phyloP scores from a whole-genome alignment of 2,113 vertebrate species.

The Bujurquina vittata region DNA sequence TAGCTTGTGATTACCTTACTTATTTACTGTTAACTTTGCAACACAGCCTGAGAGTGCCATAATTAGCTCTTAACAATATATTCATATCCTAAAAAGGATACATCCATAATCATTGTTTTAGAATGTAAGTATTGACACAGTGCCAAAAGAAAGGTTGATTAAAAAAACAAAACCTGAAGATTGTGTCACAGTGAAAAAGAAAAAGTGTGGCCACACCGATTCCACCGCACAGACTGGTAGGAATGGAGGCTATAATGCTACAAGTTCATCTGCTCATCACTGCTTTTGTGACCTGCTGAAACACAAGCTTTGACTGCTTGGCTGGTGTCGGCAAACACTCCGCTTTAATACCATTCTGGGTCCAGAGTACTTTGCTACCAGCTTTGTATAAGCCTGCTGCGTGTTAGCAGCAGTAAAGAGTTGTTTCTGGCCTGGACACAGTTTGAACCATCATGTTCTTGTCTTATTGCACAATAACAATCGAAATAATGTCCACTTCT shows the following conservation, averaged over 20 bases:
- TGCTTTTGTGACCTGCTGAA: too few relatives aligned
- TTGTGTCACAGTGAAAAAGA: too few relatives aligned
- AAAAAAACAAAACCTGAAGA: neutral
- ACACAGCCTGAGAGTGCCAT: neutral
- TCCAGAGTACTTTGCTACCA: neutral
- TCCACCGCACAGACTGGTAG: neutral
- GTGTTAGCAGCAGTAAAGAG: neutral
- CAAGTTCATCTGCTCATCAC: neutral
- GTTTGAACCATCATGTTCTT: neutral
- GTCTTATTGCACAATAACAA: neutral
- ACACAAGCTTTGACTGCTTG: neutral
- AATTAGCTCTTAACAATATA: neutral
- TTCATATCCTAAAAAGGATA: too few relatives aligned
- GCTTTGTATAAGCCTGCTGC: too few relatives aligned
- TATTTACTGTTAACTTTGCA: neutral
- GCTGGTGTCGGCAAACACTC: neutral
- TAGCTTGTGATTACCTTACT: neutral
- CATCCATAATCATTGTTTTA: too few relatives aligned
- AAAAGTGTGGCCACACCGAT: neutral
- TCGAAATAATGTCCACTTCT: neutral
- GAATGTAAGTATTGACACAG: neutral
- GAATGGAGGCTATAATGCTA: too few relatives aligned
- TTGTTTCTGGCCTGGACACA: neutral
- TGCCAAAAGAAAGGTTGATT: neutral
- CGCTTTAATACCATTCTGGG: accelerated